Percentiles rank a stretch among this genome's conserved stretches.
These are phyloP conservation scores for Rhinogobius similis DNA, from an alignment of 2,113 vertebrate genomes.

Conservation along the genomic window DNA sequence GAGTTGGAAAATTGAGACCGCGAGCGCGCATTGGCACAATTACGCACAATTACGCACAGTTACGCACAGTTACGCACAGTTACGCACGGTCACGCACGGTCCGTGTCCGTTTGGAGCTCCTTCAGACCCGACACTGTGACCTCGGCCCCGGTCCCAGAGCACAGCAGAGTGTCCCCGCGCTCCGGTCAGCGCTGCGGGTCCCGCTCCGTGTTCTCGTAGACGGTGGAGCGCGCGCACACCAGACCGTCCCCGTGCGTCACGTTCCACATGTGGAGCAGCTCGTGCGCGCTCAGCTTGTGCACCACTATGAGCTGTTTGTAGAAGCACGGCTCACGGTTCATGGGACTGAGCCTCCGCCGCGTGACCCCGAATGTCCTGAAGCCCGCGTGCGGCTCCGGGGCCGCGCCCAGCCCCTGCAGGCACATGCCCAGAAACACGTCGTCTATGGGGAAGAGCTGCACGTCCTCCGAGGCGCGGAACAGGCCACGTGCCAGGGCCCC, in stretches of 20 bases:
- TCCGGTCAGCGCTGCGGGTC: neutral
- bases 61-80: too few species aligned
- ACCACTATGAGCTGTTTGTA: conserved; percentile 82
- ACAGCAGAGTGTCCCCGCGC: neutral
- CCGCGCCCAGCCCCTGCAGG: conserved; percentile 67
- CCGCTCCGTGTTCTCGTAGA: conserved; percentile 24
- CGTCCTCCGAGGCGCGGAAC: conserved; percentile 69
- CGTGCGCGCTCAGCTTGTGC: conserved; percentile 81
- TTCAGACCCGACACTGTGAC: neutral
- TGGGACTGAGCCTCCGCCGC: conserved; percentile 59
- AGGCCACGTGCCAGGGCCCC: conserved; percentile 59
- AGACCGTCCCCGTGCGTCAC: conserved; percentile 68
- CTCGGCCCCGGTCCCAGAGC: neutral
- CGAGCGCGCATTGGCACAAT: too few species aligned
- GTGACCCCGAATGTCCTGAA: conserved; percentile 81
- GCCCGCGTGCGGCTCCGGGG: conserved; percentile 77
- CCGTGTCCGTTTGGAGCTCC: neutral
- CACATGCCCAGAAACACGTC: conserved; percentile 89
- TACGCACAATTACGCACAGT: neutral
- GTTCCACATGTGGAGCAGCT: conserved; percentile 82
- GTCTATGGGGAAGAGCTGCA: conserved; percentile 86
- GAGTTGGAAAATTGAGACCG: too few species aligned
- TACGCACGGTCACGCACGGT: neutral
- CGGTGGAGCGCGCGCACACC: conserved; percentile 66
- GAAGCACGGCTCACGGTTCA: conserved; percentile 86